Conservation (phyloP, 2,888 invertebrate genomes). For the Campoplex capitator region DNA sequence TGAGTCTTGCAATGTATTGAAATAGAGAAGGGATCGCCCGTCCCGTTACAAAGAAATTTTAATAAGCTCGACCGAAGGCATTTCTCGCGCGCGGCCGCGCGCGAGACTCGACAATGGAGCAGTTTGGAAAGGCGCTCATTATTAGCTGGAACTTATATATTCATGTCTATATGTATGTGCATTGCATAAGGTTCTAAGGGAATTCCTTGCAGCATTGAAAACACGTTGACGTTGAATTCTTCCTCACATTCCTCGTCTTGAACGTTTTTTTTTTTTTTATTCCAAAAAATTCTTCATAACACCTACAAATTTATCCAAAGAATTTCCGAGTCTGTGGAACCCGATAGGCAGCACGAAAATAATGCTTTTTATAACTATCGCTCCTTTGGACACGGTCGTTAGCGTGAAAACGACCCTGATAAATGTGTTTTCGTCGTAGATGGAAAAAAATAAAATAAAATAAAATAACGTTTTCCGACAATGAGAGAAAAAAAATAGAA, state of each 20-base stretch:
- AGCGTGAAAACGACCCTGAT: not conserved
- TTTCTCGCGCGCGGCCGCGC: slow-evolving; percentile 32
- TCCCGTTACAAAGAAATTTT: slow-evolving; percentile 62
- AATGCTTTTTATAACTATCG: slow-evolving; percentile 30
- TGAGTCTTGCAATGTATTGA: slow-evolving; percentile 33
- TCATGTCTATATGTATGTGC: slow-evolving; percentile 17
- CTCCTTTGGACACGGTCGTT: not conserved
- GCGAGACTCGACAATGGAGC: slow-evolving; percentile 47
- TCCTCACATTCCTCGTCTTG: not conserved
- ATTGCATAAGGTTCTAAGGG: slow-evolving; percentile 11
- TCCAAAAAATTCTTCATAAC: slow-evolving; percentile 9
- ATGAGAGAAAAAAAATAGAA: not conserved
- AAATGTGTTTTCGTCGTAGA: slow-evolving; percentile 18
- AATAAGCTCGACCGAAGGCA: slow-evolving; percentile 50
- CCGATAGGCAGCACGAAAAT: not conserved
- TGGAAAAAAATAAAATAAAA: not conserved
- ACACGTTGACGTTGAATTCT: slow-evolving; percentile 40
- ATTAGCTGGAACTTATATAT: slow-evolving; percentile 36
- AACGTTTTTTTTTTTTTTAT: not conserved
- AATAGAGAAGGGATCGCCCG: slow-evolving; percentile 37
- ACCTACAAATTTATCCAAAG: not conserved
- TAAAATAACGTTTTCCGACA: not conserved
- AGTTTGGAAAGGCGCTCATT: slow-evolving; percentile 54
- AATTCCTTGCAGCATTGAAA: slow-evolving; percentile 39
- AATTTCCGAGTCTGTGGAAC: not conserved